Evolutionary conservation across 1,140 invertebrate genomes (phyloP), one percentile per base, ranked within the genome.

Genomic region (Eumaeus atala): DNA sequence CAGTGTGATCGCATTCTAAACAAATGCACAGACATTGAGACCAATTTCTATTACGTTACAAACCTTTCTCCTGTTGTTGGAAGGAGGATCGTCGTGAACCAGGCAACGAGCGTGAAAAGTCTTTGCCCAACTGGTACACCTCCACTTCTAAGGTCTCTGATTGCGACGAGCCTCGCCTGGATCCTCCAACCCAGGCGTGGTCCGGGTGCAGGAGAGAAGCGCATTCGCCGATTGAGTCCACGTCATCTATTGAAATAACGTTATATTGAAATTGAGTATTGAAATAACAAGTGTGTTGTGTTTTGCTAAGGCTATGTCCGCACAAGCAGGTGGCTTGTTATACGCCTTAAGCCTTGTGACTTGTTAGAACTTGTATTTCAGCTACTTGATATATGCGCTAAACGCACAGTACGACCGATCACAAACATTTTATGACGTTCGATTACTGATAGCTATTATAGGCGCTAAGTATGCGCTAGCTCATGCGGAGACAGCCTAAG

Each of bases 71-170:
- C 70, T 91, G 90, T 77, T 91, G 90, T 69, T 95, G 94, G 73
- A 96, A 95, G 33, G 94, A 95, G 14, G 94, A 95, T 40, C 94
- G 89, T 59, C 95, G 89, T 16, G 94, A 95, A 7, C 94, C 94
- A 1, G 95, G 95, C 65, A 95, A 84, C 11, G 94, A 95, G 65
- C 93, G 90, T 12, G 94, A 95, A 77, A 95, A 95, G 84, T 95
- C 94, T 76, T 94, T 94, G 51, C 90, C 93, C 12, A 95, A 89
- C 79, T 95, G 93, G 73, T 95, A 95, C 0, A 94, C 93, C 73
- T 96, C 94, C 18, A 94, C 92, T 75, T 96, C 94, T 16, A 95
- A 87, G 48, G 94, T 93, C 68, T 95, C 94, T 0, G 94, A 95
- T 70, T 95, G 94, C 28, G 93, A 95, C 9, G 94, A 95, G 17